Evolutionary conservation across 2,113 vertebrate genomes (phyloP), one percentile per base, ranked within the genome.

Genomic region (Oxygymnocypris stewartii): DNA sequence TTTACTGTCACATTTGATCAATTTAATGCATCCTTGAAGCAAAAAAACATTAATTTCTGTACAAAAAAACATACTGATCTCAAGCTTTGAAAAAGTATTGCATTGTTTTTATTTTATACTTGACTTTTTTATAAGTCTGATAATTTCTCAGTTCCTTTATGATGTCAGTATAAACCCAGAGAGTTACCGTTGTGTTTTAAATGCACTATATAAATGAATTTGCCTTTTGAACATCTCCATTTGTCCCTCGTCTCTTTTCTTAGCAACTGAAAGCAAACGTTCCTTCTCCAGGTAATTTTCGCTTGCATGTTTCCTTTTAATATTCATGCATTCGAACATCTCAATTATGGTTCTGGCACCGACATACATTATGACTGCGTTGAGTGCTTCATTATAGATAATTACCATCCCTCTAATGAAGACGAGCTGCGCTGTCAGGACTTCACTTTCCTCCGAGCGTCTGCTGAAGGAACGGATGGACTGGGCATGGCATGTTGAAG

Each of bases 381-480:
- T 49, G 20, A 65, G 75, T 42, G 18, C 51, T 85, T 86, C 51
- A 86, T 86, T 86, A 86, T 79, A 73, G 23, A 20, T 82, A 86
- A 86, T 86, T 79, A 87, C 31, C 20, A 67, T 83, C 57, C 57
- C 14, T 42, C 54, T 75, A 82, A 75, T 65, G 69, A 82, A 37
- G 20, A 75, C 18, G 40, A 31, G 54, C 51, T 11, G 61, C 3
- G 47, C 85, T 42, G 40, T 82, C 80, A 82, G n/a, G 42, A 49
- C 57, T 65, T 81, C 59, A 18, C 79, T 61, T 14, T 61, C 23
- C 51, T 37, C 31, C 8, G n/a, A 23, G 23, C 31, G 18, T n/a
- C 78, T 79, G 51, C 9, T 37, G 11, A 79, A 79, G 1, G 23
- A 57, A 57, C 4, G 31, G 18, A 51, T 40, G 78, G 31, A 44